phyloP scores from a whole-genome alignment of 2,888 invertebrate genomes.

The Agrilus biguttatus region DNA sequence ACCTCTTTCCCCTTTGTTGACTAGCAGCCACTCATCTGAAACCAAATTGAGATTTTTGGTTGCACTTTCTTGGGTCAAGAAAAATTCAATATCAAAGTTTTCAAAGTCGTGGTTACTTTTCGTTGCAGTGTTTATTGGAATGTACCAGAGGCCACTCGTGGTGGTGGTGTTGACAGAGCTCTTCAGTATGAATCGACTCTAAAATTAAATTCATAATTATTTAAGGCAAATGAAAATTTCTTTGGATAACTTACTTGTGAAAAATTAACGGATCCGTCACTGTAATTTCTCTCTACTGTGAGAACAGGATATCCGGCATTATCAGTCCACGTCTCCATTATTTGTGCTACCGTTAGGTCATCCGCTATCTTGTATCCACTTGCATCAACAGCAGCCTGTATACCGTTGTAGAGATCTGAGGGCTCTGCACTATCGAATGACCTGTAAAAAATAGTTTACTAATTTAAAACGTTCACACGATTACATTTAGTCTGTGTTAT shows the following conservation, averaged over 20 bases:
- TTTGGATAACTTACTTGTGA: constrained; percentile 1
- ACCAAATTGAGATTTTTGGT: not conserved
- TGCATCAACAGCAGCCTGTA: constrained; percentile 12
- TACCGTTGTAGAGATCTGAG: constrained; percentile 19
- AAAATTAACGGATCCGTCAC: constrained; percentile 1
- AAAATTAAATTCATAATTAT: too few species aligned
- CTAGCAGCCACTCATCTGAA: constrained; percentile 37
- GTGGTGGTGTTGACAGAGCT: not conserved
- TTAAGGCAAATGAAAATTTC: too few species aligned
- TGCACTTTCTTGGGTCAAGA: constrained; percentile 27
- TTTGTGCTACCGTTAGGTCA: constrained; percentile 1
- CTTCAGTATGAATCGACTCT: too few species aligned
- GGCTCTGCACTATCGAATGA: constrained; percentile 15
- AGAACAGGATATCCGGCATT: constrained; percentile 5
- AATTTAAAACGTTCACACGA: not conserved
- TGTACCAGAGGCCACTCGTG: constrained; percentile 17
- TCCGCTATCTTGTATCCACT: not conserved
- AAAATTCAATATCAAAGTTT: constrained; percentile 32
- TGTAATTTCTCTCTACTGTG: constrained; percentile 6
- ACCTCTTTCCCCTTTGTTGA: constrained; percentile 45
- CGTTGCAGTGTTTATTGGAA: constrained; percentile 21
- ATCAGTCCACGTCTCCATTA: constrained; percentile 8
- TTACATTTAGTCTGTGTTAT: too few species aligned
- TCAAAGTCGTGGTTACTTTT: constrained; percentile 26
- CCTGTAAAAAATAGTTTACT: constrained; percentile 3